Evolutionary conservation across 2,888 invertebrate genomes (phyloP), one percentile per base, ranked within the genome.

Genomic region (Drosophila testacea): DNA sequence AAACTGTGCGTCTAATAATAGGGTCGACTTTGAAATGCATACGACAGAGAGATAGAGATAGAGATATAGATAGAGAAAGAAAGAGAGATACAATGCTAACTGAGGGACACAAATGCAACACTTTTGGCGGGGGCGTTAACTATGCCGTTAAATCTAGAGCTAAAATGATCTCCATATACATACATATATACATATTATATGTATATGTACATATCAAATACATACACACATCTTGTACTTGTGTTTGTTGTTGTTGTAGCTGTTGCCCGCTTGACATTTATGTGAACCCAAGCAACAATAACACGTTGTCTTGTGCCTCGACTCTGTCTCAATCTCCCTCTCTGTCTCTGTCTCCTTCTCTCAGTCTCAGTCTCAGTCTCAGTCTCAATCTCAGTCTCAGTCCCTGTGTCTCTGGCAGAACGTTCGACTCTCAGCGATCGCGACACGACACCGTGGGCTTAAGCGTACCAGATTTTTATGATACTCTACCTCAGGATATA

Each of bases 21-120:
- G 88, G 89, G 85, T 89, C 88, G 89, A 73, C 89, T 84, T 87
- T 89, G 89, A 85, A 89, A 89, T 89, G 85, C 85, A 85, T 86
- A 86, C 78, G 71, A 56, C 10, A 42, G 13, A 41, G 16, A 22
- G 9, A 27, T 1, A 11, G 6, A 11, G 30, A 47, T 1, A 46
- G 42, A 9, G 42, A 22, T 9, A 0, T 4, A 9, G 22, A 6
- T 9, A 48, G 36, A 46, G 36, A 44, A 28, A 36, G n/a, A 38
- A 10, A 32, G n/a, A 10, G 13, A 41, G 11, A 39, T 9, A 39
- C 48, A 32, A 16, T 56, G 11, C 11, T 48, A 51, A 50, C 59
- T 54, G 68, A 73, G 77, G 69, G 63, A 68, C 68, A 68, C 68
- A 76, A 56, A 67, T 75, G 68, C 56, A 61, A 56, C 57, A 47